Base-by-base conservation (phyloP, 2,797 vertebrate genomes). In the Zonotrichia albicollis region DNA sequence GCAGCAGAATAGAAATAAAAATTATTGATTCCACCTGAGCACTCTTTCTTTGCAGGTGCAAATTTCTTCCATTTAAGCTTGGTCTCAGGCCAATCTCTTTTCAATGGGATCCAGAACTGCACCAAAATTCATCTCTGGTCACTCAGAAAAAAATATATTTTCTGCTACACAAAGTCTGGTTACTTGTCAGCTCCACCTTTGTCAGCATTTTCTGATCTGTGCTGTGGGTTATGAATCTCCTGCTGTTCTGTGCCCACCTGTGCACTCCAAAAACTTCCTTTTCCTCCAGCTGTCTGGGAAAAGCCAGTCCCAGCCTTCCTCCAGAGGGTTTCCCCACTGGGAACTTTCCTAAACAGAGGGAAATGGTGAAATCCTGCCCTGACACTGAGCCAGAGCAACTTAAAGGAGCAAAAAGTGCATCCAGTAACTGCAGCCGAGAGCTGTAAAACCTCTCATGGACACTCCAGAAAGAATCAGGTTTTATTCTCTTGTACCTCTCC, bases 11-110 rank as follows among this genome's bases (percentile, higher is more conserved):
- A 89, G 16, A 74, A 70, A 29, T 30, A 72, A 70, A 65, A 40
- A 6, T 3, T 0, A 70, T 36, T 70, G 9, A 55, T 40, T 84
- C 12, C 2, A 3, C 10, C 27, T 38, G 30, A 7, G 1, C 17
- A 16, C 8, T 36, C 1, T 55, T 25, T 46, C 23, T 74, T 89
- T 84, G 16, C 22, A 55, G 27, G 42, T 67, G n/a, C 15, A 86
- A 86, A 45, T 53, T 42, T 81, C 66, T 91, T 84, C 78, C 30
- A 27, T 53, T 77, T 46, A 51, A 81, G 16, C 26, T 81, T 84
- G 19, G 4, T 67, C 11, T 80, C 21, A 77, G 55, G 23, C 65
- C 61, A 88, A 0, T 46, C 3, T 30, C 48, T 74, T 66, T 80
- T 80, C 48, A 84, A 1, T 46, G 9, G 10, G 45, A 48, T 51